These are phyloP conservation scores for Malurus melanocephalus DNA, from an alignment of 2,113 vertebrate species.

Conservation along the genomic window DNA sequence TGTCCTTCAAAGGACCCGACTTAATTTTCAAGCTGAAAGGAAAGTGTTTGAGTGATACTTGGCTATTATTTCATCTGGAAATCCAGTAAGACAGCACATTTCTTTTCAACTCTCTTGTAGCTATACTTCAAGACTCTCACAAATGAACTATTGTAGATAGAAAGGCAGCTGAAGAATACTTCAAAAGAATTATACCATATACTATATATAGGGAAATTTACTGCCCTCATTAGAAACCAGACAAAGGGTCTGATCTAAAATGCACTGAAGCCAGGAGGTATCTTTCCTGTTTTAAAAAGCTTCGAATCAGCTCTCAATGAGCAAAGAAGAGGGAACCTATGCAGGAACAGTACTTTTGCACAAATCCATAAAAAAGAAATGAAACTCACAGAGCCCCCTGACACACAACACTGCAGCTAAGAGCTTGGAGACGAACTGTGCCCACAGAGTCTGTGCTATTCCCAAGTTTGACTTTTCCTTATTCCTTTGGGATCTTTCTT, in stretches of 20 bases:
- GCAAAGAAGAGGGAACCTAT: background rate
- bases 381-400: background rate
- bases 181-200: slow-evolving; percentile 52
- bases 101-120: slow-evolving; percentile 41
- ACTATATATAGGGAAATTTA: slow-evolving; percentile 47
- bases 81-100: slow-evolving; percentile 59
- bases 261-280: background rate
- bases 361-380: background rate
- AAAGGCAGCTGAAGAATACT: slow-evolving; percentile 38
- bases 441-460: background rate
- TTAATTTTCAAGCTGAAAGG: slow-evolving; percentile 60
- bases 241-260: slow-evolving; percentile 43
- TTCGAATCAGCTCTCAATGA: slow-evolving; percentile 13
- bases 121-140: slow-evolving; percentile 41
- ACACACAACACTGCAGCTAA: background rate
- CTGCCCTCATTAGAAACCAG: slow-evolving; percentile 25
- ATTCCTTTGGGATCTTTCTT: background rate
- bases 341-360: background rate
- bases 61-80: slow-evolving; percentile 70
- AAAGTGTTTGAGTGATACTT: slow-evolving; percentile 57
- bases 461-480: background rate
- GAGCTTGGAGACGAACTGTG: background rate
- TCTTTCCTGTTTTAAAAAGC: slow-evolving; percentile 8
- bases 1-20: slow-evolving; percentile 59
- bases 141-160: slow-evolving; percentile 49